phyloP scores from a whole-genome alignment of 2,888 invertebrate genomes.

The Poecilobothrus nobilitatus region DNA sequence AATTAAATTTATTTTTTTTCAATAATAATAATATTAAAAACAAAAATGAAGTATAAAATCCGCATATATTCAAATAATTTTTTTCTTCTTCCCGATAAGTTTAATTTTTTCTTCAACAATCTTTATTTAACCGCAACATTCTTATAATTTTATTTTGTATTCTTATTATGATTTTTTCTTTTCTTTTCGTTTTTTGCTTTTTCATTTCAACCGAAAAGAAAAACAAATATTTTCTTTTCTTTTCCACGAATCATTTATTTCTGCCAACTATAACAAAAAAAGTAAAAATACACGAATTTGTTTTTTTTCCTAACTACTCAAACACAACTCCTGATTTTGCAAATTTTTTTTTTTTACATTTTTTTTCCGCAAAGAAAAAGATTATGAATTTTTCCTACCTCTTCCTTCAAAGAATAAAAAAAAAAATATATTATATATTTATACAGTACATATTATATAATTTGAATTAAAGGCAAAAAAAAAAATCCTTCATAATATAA shows the following conservation, averaged over 20 bases:
- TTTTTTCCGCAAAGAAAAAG: neutral
- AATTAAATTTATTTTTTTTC: too few relatives aligned
- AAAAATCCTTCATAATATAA: too few relatives aligned
- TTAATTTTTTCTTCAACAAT: neutral
- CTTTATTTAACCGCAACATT: neutral
- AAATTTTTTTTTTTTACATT: neutral
- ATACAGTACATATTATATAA: too few relatives aligned
- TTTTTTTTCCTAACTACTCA: neutral
- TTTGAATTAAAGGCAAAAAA: too few relatives aligned
- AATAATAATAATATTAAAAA: too few relatives aligned
- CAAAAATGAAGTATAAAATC: neutral
- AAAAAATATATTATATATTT: too few relatives aligned
- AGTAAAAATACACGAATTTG: neutral
- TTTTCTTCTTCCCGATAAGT: neutral
- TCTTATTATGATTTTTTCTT: too few relatives aligned
- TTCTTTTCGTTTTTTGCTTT: neutral
- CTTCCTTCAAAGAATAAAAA: neutral
- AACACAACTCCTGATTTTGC: neutral
- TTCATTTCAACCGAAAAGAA: slow-evolving; percentile 3
- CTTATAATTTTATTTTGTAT: too few relatives aligned
- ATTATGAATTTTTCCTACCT: slow-evolving; percentile 2
- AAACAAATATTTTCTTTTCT: neutral
- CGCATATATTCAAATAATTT: slow-evolving; percentile 1
- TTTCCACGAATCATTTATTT: slow-evolving; percentile 11
- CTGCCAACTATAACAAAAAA: neutral